Evolutionary conservation across 1,140 invertebrate species (phyloP), one percentile per base, ranked within the genome.

Genomic region (Calycopis cecrops): DNA sequence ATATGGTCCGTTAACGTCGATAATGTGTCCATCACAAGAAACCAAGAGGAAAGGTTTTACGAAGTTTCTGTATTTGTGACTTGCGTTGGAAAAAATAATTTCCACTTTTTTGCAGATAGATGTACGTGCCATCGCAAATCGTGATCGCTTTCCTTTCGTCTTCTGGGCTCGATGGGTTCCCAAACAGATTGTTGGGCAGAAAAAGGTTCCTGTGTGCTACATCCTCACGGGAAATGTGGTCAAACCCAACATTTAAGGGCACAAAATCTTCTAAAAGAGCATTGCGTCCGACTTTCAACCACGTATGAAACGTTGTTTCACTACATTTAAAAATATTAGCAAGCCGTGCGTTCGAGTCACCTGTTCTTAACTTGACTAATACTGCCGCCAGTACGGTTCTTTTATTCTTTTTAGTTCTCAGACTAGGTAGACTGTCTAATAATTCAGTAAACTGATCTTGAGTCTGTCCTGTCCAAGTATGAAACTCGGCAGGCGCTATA

Each of bases 61-160:
- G n/a, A n/a, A n/a, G n/a, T n/a, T n/a, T n/a, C n/a, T n/a, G n/a
- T n/a, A n/a, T n/a, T n/a, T n/a, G n/a, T n/a, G n/a, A n/a, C n/a
- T n/a, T n/a, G n/a, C n/a, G n/a, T n/a, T n/a, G n/a, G n/a, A n/a
- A n/a, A n/a, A n/a, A n/a, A n/a, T n/a, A n/a, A n/a, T n/a, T n/a
- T n/a, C n/a, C n/a, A n/a, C n/a, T 57, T 55, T 66, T 66, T 49
- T 66, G 55, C 3, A 62, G 9, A 50, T 57, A 60, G 1, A 62
- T 55, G 34, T 65, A 62, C 14, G 63, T 65, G 11, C 57, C 59
- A 58, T 65, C 63, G 10, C 49, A 51, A 51, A 51, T 51, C 33
- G 49, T 37, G 9, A 51, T 52, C 9, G 50, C 16, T 52, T 52
- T 52, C n/a, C n/a, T n/a, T n/a, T n/a, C n/a, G n/a, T n/a, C n/a